phyloP scores from a whole-genome alignment of 2,888 invertebrate genomes.

The Ophion ventricosus region DNA sequence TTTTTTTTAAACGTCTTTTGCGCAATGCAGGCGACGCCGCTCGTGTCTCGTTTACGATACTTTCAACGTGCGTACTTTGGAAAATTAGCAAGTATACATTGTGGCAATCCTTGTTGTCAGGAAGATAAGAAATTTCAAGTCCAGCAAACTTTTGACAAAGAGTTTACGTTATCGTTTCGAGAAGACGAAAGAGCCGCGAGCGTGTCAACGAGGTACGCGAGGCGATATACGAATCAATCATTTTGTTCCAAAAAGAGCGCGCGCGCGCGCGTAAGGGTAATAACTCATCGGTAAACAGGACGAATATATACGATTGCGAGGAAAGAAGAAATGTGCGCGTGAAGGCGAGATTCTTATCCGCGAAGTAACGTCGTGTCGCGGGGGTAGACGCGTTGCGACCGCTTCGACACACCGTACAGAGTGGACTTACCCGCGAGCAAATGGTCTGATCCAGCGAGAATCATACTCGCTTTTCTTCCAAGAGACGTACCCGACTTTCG shows the following conservation, averaged over 20 bases:
- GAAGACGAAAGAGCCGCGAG: neutral
- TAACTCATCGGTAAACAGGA: too few relatives aligned
- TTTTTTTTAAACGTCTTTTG: slow-evolving; percentile 40
- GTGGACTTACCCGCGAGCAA: slow-evolving; percentile 83
- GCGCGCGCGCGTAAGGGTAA: too few relatives aligned
- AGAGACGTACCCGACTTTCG: slow-evolving; percentile 66
- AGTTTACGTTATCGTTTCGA: neutral
- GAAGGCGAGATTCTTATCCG: too few relatives aligned
- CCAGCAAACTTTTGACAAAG: neutral
- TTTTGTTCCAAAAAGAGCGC: too few relatives aligned
- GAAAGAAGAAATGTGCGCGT: too few relatives aligned
- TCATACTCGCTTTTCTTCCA: slow-evolving; percentile 80
- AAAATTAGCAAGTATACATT: neutral
- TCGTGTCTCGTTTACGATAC: neutral
- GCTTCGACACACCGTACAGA: slow-evolving; percentile 63
- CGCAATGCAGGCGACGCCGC: slow-evolving; percentile 55
- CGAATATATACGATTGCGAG: too few relatives aligned
- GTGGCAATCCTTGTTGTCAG: neutral
- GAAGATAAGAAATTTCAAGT: neutral
- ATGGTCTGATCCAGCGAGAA: slow-evolving; percentile 83
- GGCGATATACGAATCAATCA: too few relatives aligned
- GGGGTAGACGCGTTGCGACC: too few relatives aligned
- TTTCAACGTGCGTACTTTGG: neutral
- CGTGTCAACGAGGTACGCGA: neutral
- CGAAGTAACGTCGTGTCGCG: too few relatives aligned